Conservation (phyloP, 2,797 vertebrate species). For the Chelonia mydas region DNA sequence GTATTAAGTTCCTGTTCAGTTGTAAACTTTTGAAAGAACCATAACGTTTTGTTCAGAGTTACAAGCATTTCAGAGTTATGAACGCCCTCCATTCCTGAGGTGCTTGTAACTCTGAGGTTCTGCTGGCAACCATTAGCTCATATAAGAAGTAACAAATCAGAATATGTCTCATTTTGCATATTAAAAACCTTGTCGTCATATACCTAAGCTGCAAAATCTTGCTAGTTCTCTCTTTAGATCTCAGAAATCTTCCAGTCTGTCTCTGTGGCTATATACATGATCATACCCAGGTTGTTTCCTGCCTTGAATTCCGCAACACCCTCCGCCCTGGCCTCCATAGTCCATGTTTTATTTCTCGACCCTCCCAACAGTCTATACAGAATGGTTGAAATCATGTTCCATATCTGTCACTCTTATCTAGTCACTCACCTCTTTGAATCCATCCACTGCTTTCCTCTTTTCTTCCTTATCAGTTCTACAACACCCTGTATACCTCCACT, state of each 20-base stretch:
- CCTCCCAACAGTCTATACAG: not conserved
- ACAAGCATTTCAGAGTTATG: not conserved
- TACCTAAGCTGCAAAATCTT: conserved; percentile 39
- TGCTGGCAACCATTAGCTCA: conserved; percentile 38
- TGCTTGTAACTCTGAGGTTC: too few relatives aligned
- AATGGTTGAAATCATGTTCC: conserved; percentile 28
- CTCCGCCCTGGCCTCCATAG: conserved; percentile 49
- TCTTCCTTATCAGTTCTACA: conserved; percentile 25
- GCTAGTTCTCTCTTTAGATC: conserved; percentile 1
- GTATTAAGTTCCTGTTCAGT: too few relatives aligned
- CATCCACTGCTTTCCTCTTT: not conserved
- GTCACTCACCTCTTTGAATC: not conserved
- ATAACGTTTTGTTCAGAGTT: too few relatives aligned
- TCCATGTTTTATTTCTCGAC: conserved; percentile 29
- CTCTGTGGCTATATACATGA: conserved; percentile 43
- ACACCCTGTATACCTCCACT: not conserved
- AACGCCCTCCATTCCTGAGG: conserved; percentile 51
- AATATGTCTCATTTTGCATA: conserved; percentile 58
- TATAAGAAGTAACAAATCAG: conserved; percentile 56
- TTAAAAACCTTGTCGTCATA: conserved; percentile 60
- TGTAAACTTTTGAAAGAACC: too few relatives aligned
- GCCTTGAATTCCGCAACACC: conserved; percentile 40
- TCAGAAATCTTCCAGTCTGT: conserved; percentile 45
- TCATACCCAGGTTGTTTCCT: conserved; percentile 44
- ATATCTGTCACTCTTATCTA: conserved; percentile 25